These are phyloP conservation scores for Leucoraja erinaceus DNA, from an alignment of 2,113 vertebrate species.

Conservation along the genomic window DNA sequence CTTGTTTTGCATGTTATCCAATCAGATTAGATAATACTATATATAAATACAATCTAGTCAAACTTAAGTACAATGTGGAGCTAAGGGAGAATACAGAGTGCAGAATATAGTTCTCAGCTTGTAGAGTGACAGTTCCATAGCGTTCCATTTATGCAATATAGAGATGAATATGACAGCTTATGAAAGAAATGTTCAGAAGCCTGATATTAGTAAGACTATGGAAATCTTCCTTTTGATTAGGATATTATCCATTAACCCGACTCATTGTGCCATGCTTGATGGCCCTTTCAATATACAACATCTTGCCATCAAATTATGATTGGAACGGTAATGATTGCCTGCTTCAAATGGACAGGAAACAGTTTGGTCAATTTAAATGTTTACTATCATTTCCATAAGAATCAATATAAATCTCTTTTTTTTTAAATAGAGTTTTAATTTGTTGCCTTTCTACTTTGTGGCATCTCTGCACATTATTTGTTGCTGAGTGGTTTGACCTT, in stretches of 20 bases:
- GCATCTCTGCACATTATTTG: neutral
- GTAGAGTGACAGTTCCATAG: too few relatives aligned
- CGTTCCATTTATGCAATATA: too few relatives aligned
- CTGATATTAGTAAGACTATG: neutral
- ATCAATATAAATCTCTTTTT: neutral
- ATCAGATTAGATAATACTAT: too few relatives aligned
- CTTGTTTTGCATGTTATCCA: too few relatives aligned
- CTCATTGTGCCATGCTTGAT: too few relatives aligned
- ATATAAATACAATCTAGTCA: too few relatives aligned
- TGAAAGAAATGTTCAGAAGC: too few relatives aligned
- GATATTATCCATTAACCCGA: neutral
- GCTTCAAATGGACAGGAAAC: neutral
- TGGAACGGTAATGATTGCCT: neutral
- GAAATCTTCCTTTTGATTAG: neutral
- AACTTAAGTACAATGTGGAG: too few relatives aligned
- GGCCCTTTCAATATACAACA: neutral
- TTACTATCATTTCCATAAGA: neutral
- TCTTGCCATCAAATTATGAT: neutral
- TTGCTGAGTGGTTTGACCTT: neutral
- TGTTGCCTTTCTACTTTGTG: neutral
- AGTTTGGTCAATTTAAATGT: conserved; percentile 4
- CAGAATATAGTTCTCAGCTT: too few relatives aligned
- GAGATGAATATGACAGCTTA: too few relatives aligned
- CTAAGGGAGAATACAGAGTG: too few relatives aligned
- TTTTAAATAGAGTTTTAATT: neutral